Percentiles rank a stretch among this genome's conserved stretches.
Evolutionary conservation across 2,888 invertebrate species (phyloP).

Genomic region (Clitarchus hookeri): DNA sequence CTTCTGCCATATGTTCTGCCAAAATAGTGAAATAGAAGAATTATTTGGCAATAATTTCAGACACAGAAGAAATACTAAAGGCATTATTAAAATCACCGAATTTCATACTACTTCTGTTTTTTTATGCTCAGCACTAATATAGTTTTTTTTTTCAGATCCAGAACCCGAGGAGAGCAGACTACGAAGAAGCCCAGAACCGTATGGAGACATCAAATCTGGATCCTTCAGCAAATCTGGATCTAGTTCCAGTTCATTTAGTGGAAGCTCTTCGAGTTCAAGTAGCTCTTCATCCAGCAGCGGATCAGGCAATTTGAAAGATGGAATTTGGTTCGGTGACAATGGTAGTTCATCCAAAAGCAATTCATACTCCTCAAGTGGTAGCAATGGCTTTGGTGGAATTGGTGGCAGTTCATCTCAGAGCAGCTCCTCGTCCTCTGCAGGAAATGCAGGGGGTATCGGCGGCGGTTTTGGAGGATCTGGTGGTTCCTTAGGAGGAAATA

Average conservation of each 20-base stretch:
- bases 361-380: not conserved
- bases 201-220: not conserved
- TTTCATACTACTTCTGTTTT: no score
- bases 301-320: not conserved
- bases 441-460: not conserved
- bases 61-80: no score
- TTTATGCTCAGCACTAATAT: no score
- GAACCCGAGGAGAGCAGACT: not conserved
- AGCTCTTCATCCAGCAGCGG: constrained; percentile 24
- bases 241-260: not conserved
- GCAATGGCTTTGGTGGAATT: constrained; percentile 18
- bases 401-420: constrained; percentile 15
- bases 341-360: not conserved
- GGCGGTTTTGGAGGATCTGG: not conserved
- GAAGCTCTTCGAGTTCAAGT: constrained; percentile 18
- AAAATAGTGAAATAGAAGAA: no score
- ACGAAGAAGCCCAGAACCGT: not conserved
- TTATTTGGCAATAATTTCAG: no score
- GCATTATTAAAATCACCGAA: no score
- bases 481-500: not conserved
- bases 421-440: not conserved
- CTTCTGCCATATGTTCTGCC: no score
- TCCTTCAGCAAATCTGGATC: constrained; percentile 6
- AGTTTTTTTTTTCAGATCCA: not conserved
- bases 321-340: not conserved